phyloP scores from a whole-genome alignment of 2,113 vertebrate genomes.

The Nesospiza acunhae region DNA sequence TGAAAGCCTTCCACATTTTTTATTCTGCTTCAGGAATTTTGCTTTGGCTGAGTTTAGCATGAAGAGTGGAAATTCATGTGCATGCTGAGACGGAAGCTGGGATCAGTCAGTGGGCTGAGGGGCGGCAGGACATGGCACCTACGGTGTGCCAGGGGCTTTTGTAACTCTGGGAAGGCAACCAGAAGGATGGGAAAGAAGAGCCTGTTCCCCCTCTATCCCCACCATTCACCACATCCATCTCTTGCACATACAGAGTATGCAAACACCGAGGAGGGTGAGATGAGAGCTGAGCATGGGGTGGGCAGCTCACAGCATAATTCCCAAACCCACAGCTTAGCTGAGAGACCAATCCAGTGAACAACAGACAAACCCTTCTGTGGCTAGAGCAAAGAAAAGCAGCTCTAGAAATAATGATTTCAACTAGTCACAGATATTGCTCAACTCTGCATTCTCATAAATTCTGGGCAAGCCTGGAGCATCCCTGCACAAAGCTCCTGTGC shows the following conservation, averaged over 20 bases:
- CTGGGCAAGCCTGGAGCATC: background rate
- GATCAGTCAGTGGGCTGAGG: background rate
- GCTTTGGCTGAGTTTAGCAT: background rate
- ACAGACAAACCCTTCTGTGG: background rate
- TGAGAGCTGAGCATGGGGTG: rapidly evolving
- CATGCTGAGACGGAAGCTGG: background rate
- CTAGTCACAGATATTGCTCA: background rate
- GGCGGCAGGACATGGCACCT: background rate
- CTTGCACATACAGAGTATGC: rapidly evolving
- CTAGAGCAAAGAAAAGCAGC: background rate
- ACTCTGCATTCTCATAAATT: background rate
- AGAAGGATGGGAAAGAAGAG: slow-evolving; percentile 13
- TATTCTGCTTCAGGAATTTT: slow-evolving; percentile 33
- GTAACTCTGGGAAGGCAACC: background rate
- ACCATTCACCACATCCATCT: background rate
- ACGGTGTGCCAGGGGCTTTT: background rate
- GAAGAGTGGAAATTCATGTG: background rate
- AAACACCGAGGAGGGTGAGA: background rate
- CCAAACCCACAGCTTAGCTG: background rate
- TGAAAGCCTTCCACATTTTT: slow-evolving; percentile 46
- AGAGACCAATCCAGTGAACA: background rate
- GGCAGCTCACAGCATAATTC: background rate
- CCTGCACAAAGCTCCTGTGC: background rate
- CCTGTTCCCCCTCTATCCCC: background rate
- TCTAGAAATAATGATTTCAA: background rate